phyloP scores from a whole-genome alignment of 2,797 vertebrate species.

The Trematomus bernacchii region DNA sequence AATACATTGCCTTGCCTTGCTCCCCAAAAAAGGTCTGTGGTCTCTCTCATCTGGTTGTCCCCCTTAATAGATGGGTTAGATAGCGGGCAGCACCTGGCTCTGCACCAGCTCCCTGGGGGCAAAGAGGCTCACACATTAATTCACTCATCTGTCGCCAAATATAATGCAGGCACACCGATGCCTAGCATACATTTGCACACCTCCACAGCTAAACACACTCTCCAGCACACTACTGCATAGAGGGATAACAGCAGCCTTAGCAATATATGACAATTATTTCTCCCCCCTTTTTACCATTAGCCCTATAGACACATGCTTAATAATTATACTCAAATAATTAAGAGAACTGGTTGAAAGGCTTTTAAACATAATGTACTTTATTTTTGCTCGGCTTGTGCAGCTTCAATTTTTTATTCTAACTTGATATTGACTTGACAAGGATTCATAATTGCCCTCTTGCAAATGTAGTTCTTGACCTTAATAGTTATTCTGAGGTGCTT shows the following conservation, averaged over 20 bases:
- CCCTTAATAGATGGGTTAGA: slow-evolving; percentile 36
- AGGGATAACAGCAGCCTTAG: slow-evolving; percentile 68
- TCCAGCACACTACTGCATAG: slow-evolving; percentile 25
- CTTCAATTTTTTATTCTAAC: neutral
- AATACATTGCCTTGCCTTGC: neutral
- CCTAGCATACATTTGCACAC: slow-evolving; percentile 22
- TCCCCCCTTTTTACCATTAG: slow-evolving; percentile 30
- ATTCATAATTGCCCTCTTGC: neutral
- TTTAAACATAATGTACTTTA: neutral
- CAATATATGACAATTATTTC: slow-evolving; percentile 62
- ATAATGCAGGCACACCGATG: slow-evolving; percentile 29
- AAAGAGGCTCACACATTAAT: slow-evolving; percentile 52
- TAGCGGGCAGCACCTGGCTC: slow-evolving; percentile 60
- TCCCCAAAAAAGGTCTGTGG: slow-evolving; percentile 11
- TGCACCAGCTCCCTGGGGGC: slow-evolving; percentile 50
- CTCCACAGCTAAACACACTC: neutral
- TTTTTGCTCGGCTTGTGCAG: neutral
- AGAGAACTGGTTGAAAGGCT: neutral
- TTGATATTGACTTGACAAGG: neutral
- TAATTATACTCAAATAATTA: slow-evolving; percentile 9
- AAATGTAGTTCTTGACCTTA: neutral
- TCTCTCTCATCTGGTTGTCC: slow-evolving; percentile 10
- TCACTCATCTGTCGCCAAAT: slow-evolving; percentile 48
- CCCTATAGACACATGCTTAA: slow-evolving; percentile 11
- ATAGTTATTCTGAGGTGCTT: neutral